phyloP scores from a whole-genome alignment of 2,113 vertebrate genomes.

The Barnardius zonarius region DNA sequence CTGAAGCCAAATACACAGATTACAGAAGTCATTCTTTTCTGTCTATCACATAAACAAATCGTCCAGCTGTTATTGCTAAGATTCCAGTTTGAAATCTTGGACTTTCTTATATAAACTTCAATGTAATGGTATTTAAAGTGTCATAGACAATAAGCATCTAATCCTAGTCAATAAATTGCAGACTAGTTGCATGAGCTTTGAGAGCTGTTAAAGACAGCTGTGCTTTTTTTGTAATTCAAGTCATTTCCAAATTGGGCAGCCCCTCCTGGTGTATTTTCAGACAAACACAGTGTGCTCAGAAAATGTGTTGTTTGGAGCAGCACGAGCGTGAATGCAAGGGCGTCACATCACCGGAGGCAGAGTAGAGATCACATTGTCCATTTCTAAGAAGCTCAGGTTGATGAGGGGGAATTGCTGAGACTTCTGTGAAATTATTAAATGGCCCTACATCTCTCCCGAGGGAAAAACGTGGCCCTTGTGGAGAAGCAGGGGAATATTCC shows the following conservation, averaged over 20 bases:
- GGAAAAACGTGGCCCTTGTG: neutral
- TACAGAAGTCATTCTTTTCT: constrained; percentile 85
- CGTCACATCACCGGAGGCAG: constrained; percentile 30
- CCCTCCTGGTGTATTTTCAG: constrained; percentile 79
- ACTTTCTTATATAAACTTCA: constrained; percentile 86
- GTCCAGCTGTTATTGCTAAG: constrained; percentile 83
- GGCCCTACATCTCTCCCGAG: neutral
- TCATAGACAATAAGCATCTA: constrained; percentile 86
- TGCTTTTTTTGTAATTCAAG: constrained; percentile 79
- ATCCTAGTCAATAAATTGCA: constrained; percentile 84
- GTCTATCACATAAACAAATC: constrained; percentile 85
- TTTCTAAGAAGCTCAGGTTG: constrained; percentile 41
- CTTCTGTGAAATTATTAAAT: constrained; percentile 28
- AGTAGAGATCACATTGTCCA: neutral
- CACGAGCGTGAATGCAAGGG: constrained; percentile 46
- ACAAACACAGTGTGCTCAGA: constrained; percentile 75
- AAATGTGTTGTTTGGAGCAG: constrained; percentile 69
- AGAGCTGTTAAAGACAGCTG: constrained; percentile 81
- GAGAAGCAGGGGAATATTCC: constrained; percentile 35
- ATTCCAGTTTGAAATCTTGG: constrained; percentile 85
- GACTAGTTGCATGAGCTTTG: constrained; percentile 76
- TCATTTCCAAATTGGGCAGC: constrained; percentile 76
- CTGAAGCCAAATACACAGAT: constrained; percentile 79
- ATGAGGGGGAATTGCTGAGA: neutral
- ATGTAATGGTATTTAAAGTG: constrained; percentile 88